Conservation (phyloP, 2,113 vertebrate species). For the Marmota flaviventris region DNA sequence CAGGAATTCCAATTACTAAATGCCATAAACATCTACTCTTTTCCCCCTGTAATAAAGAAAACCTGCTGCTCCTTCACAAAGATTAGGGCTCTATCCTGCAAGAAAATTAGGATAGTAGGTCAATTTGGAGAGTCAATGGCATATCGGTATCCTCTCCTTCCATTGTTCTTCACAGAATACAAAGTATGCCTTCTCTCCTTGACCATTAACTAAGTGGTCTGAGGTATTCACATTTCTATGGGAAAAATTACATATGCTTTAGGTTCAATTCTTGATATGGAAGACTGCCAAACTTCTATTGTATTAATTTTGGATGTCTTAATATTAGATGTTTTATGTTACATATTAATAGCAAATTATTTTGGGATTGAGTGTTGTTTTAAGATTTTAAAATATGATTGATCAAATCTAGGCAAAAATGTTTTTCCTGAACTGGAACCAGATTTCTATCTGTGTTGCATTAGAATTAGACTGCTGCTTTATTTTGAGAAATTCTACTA, state of each 20-base stretch:
- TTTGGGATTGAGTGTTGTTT: background rate
- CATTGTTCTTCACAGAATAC: accelerated
- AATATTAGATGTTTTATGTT: background rate
- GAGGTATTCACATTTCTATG: background rate
- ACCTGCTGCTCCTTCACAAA: background rate
- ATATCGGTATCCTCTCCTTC: no score
- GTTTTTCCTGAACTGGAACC: background rate
- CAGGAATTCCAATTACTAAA: background rate
- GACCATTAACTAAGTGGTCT: background rate
- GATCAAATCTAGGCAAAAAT: background rate
- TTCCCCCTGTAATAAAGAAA: background rate
- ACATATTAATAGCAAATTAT: background rate
- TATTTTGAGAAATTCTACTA: background rate
- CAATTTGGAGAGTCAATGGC: background rate
- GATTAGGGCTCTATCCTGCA: background rate
- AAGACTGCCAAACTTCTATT: background rate
- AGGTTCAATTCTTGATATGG: background rate
- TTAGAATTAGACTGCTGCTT: background rate
- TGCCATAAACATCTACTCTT: background rate
- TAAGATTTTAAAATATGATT: constrained; percentile 17
- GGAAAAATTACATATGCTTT: background rate
- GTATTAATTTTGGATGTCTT: background rate
- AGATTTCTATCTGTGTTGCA: background rate
- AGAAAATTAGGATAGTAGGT: background rate
- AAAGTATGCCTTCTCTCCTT: background rate